phyloP scores from a whole-genome alignment of 2,113 vertebrate genomes.

The Hirundichthys speculiger region DNA sequence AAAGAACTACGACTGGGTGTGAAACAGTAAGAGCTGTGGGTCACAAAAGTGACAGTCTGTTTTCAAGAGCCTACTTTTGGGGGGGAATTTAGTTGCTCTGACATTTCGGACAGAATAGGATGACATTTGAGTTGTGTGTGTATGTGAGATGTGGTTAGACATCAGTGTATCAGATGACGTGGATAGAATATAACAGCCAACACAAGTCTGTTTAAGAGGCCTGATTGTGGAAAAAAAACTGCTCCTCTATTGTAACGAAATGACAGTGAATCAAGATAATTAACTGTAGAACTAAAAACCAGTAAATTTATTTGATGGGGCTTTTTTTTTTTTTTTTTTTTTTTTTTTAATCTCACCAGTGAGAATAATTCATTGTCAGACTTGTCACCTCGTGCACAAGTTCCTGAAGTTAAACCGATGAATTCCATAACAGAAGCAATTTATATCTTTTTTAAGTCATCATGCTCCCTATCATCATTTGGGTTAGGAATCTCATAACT shows the following conservation, averaged over 20 bases:
- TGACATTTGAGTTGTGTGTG: constrained; percentile 67
- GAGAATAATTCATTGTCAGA: too few relatives aligned
- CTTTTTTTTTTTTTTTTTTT: constrained; percentile 6
- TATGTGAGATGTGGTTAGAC: constrained; percentile 37
- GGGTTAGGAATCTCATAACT: constrained; percentile 32
- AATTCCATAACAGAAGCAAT: constrained; percentile 38
- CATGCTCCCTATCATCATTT: constrained; percentile 5
- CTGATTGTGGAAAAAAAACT: not conserved
- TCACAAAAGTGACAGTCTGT: constrained; percentile 34
- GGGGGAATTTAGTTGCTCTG: constrained; percentile 55
- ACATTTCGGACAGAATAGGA: constrained; percentile 69
- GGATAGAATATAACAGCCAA: constrained; percentile 21
- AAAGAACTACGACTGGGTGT: constrained; percentile 16
- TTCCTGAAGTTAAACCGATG: constrained; percentile 28
- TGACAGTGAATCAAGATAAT: not conserved
- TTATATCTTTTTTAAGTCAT: not conserved
- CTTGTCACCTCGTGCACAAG: constrained; percentile 14
- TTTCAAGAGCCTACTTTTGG: constrained; percentile 36
- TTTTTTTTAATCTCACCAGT: too few relatives aligned
- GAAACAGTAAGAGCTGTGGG: constrained; percentile 23
- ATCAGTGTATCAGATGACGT: constrained; percentile 34
- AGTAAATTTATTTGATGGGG: too few relatives aligned
- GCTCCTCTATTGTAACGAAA: not conserved
- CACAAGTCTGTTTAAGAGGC: not conserved
- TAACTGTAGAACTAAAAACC: constrained; percentile 2